phyloP scores from a whole-genome alignment of 2,888 invertebrate genomes.

The Busseola fusca region DNA sequence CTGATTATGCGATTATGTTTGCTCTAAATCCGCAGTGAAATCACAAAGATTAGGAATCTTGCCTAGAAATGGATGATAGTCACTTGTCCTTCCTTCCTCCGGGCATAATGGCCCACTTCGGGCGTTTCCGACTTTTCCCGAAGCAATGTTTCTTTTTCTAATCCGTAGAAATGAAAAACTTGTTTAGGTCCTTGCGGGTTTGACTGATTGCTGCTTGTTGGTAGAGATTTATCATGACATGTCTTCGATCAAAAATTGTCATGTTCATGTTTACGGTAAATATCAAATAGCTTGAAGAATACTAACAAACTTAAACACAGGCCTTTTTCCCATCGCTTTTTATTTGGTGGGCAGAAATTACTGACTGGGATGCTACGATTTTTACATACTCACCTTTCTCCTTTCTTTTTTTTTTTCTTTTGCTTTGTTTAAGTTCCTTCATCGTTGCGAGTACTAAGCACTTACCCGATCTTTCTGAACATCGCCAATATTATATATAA shows the following conservation, averaged over 20 bases:
- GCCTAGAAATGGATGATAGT: conserved; percentile 55
- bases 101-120: conserved; percentile 65
- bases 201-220: conserved; percentile 23
- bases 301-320: background rate
- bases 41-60: conserved; percentile 52
- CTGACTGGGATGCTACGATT: background rate
- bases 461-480: background rate
- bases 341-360: background rate
- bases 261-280: background rate
- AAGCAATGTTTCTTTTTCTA: conserved; percentile 51
- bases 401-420: background rate
- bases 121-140: conserved; percentile 59
- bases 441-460: background rate
- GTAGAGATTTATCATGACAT: background rate
- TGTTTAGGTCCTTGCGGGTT: conserved; percentile 19
- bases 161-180: conserved; percentile 31
- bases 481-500: too few species aligned
- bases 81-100: conserved; percentile 56
- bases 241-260: background rate
- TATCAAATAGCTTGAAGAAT: background rate
- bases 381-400: background rate
- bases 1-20: conserved; percentile 49
- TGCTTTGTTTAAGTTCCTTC: background rate
- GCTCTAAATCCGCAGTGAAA: conserved; percentile 37
- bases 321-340: background rate